Evolutionary conservation across 1,140 invertebrate species (phyloP), one percentile per base, ranked within the genome.

Genomic region (Himalopsyche phryganea): DNA sequence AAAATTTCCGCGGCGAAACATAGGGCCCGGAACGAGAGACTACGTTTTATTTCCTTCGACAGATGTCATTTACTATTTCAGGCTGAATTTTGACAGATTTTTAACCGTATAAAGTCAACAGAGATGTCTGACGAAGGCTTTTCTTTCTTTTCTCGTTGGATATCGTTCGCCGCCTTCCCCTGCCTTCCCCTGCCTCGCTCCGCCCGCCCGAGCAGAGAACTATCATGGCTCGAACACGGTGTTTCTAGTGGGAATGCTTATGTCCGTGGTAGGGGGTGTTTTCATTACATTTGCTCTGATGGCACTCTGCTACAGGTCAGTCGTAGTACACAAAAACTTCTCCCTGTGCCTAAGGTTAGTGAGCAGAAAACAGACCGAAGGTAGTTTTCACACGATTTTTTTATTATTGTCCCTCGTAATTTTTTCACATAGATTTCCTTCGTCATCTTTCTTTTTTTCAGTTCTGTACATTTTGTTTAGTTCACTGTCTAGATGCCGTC

Each of bases 241-340:
- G 81, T 91, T 92, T 85, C 87, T 97, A 84, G 94, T 97, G 79
- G 91, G 89, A 83, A 92, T 94, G 81, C 89, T 98, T 83, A 95
- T 96, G 85, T 94, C 92, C 79, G 92, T 96, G 83, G 93, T 97
- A 85, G 94, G 94, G 83, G 92, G 92, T 83, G 92, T 97, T 83
- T 96, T 97, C 86, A 87, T 97, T 83, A 86, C 95, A 83, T 95
- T 98, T 88, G 91, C 93, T 80, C 86, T 95, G 82, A 91, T 96
- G 86, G 93, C 94, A 83, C 89, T 96, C 82, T 98, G 95, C 88
- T 98, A 98, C 90, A 94, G 94, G 91, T 94, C 90, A 91, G 90
- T 94, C 85, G 90, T 92, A 89, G 90, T 94, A 87, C 90, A 94
- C 90, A 92, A 90, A 91, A 93, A 91, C 88, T 91, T 92, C 90